These are phyloP conservation scores for Drosophila bunnanda DNA, from an alignment of 2,888 invertebrate species.

Conservation along the genomic window DNA sequence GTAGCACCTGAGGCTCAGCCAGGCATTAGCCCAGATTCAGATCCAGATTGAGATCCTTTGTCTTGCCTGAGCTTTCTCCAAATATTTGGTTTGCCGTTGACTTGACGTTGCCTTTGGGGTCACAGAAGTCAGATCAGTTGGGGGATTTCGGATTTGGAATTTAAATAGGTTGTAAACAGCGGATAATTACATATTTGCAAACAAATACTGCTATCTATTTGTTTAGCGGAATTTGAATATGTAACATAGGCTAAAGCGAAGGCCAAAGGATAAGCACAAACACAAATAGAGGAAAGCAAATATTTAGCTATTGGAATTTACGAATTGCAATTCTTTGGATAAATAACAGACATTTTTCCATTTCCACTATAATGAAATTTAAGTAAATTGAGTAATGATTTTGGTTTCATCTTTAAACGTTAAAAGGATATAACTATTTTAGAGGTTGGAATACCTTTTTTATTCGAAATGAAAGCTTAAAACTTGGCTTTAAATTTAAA, in stretches of 20 bases:
- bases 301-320: not conserved
- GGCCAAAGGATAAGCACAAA: conserved; percentile 10
- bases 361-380: not conserved
- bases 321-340: not conserved
- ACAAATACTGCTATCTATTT: not conserved
- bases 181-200: conserved; percentile 14
- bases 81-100: conserved; percentile 34
- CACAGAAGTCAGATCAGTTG: conserved; percentile 15
- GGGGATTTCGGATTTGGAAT: not conserved
- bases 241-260: not conserved
- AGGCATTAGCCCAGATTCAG: conserved; percentile 37
- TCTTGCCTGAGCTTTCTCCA: conserved; percentile 14
- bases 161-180: conserved; percentile 7
- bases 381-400: too few relatives aligned
- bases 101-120: conserved; percentile 28
- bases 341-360: not conserved
- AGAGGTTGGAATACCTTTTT: not conserved
- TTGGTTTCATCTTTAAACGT: not conserved
- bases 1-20: conserved; percentile 22
- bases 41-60: conserved; percentile 28
- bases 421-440: not conserved
- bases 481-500: not conserved
- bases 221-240: conserved; percentile 16
- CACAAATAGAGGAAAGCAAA: conserved; percentile 5
- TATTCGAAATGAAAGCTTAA: not conserved